Percentiles rank a stretch among this genome's conserved stretches.
Evolutionary conservation across 2,113 vertebrate species (phyloP).

Genomic region (Myotis davidii): DNA sequence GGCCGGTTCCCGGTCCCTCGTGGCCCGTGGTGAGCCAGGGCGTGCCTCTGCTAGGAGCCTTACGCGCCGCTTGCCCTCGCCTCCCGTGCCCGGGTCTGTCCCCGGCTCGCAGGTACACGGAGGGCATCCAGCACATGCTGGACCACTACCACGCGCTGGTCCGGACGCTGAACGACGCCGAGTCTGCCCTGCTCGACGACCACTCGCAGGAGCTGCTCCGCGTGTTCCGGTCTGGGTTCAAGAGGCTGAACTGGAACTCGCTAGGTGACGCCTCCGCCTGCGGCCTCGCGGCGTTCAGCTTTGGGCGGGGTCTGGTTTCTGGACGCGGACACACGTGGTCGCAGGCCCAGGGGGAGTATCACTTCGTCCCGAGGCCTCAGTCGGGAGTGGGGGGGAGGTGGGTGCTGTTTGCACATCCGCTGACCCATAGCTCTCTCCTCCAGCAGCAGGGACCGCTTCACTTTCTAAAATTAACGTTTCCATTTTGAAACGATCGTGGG

Average conservation of each 20-base stretch:
- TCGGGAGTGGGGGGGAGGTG: not conserved
- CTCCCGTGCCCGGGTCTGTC: no score
- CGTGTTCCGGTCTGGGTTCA: conserved; percentile 87
- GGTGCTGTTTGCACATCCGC: no score
- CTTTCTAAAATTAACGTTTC: no score
- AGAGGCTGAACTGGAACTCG: conserved; percentile 92
- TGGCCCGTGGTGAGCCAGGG: fast-evolving
- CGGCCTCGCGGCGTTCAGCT: fast-evolving
- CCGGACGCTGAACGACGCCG: conserved; percentile 86
- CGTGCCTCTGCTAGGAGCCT: no score
- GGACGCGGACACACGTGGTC: fast-evolving
- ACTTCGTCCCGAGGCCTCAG: no score
- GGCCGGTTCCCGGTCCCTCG: not conserved
- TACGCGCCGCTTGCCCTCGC: fast-evolving
- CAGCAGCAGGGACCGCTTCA: no score
- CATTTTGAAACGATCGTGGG: no score
- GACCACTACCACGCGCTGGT: conserved; percentile 86
- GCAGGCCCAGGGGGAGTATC: no score
- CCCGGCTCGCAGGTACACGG: conserved; percentile 81
- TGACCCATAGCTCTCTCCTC: no score
- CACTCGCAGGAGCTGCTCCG: conserved; percentile 85
- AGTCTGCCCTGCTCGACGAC: conserved; percentile 86
- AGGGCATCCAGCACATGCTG: conserved; percentile 85
- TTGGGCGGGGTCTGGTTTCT: no score
- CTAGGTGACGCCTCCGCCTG: conserved; percentile 84